Base-by-base conservation (phyloP, 2,113 vertebrate genomes). In the Podarcis muralis region DNA sequence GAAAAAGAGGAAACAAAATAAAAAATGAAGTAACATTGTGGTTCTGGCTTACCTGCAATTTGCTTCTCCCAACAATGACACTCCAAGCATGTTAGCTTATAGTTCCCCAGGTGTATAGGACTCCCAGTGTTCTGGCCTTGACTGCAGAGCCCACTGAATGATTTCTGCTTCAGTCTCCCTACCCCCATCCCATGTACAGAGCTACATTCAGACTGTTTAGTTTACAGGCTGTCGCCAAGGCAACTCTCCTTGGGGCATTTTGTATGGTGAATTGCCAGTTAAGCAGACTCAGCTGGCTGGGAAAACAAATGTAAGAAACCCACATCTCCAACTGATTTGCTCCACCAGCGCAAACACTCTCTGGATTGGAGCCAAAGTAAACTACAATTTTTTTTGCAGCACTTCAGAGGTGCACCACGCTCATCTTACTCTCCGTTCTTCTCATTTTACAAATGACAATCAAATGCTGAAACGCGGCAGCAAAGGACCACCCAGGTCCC, bases 151-250 rank as follows among this genome's bases (percentile, higher is more conserved):
- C 59, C 72, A 53, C 62, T 1, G 5, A 16, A 82, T 53, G 78
- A 78, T 79, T 6, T 2, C 2, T 71, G 22, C 72, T 23, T 82
- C 89, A 88, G 66, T 30, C 35, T 53, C 23, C 25, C 57, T n/a
- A 27, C 12, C 87, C 3, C 1, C 0, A 88, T 69, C 57, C 6
- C 27, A 71, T 72, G 1, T 16, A 37, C 20, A 3, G 87, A 7
- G 86, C 78, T 37, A 1, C 90, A 89, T 9, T 20, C 8, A 78
- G 86, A 77, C 91, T 71, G 92, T 7, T 96, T 87, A 91, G 97
- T 97, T 96, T 96, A 96, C 95, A 0, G 57, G 0, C 0, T 25
- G 96, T 97, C 86, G 74, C 96, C 91, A 32, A 2, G 95, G 94
- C 86, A 96, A 97, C 96, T n/a, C 59, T 69, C 83, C 27, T 8